Percentiles rank a stretch among this genome's conserved stretches.
Evolutionary conservation across 2,797 vertebrate genomes (phyloP).

Genomic region (Galaxias olidus): DNA sequence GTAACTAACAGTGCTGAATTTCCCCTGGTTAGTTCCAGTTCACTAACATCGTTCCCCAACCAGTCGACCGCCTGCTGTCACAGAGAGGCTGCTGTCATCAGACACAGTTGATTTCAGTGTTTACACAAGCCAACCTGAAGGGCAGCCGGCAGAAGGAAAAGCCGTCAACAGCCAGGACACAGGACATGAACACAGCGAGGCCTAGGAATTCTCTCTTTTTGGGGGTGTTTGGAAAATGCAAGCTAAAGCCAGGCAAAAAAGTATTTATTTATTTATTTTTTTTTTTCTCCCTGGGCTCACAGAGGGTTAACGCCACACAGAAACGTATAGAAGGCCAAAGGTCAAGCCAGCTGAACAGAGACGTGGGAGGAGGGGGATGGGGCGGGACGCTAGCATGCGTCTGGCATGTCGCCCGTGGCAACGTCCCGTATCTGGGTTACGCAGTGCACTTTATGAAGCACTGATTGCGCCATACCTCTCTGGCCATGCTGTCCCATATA

Average conservation of each 20-base stretch:
- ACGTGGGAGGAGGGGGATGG: constrained; percentile 43
- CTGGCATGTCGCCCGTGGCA: constrained; percentile 53
- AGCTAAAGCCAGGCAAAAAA: background rate
- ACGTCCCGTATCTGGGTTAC: constrained; percentile 49
- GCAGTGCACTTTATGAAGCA: constrained; percentile 22
- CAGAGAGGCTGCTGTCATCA: too few relatives aligned
- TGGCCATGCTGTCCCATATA: too few relatives aligned
- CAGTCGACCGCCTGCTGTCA: too few relatives aligned
- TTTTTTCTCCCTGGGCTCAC: constrained; percentile 11
- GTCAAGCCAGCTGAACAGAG: constrained; percentile 57
- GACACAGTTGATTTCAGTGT: constrained; percentile 30
- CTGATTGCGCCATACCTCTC: too few relatives aligned
- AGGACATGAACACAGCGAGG: too few relatives aligned
- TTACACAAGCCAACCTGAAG: constrained; percentile 41
- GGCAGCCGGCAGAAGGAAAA: too few relatives aligned
- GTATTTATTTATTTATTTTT: background rate
- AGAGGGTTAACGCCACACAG: constrained; percentile 51
- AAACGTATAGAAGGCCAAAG: constrained; percentile 56
- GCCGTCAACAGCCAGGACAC: too few relatives aligned
- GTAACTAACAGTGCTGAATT: too few relatives aligned
- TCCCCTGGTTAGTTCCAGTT: too few relatives aligned
- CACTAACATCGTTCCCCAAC: too few relatives aligned
- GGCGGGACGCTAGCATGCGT: constrained; percentile 44
- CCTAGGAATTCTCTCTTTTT: too few relatives aligned
- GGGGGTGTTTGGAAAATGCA: too few relatives aligned